A percentile compares a stretch with the other conserved stretches of the same genome.
phyloP scores from a whole-genome alignment of 2,888 invertebrate genomes.

The Congeria kusceri region DNA sequence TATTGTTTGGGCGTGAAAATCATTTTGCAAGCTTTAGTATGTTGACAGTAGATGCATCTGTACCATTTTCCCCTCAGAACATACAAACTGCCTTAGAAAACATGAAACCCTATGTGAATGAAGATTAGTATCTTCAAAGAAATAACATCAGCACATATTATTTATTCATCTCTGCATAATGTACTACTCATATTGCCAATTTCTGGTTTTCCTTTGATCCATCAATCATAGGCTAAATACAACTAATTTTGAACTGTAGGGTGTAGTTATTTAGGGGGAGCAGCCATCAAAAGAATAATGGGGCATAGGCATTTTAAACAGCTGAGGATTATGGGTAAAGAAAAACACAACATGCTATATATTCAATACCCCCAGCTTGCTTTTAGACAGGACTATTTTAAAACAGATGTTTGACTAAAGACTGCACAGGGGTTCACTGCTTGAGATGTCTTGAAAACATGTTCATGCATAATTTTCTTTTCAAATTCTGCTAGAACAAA shows the following conservation, averaged over 20 bases:
- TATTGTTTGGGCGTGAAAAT: not conserved
- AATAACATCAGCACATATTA: not conserved
- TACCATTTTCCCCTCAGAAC: too few species aligned
- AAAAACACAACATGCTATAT: too few species aligned
- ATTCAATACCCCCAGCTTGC: too few species aligned
- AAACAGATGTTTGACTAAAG: too few species aligned
- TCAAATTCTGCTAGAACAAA: too few species aligned
- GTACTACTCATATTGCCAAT: constrained; percentile 6
- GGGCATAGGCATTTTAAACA: too few species aligned
- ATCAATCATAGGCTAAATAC: constrained; percentile 20
- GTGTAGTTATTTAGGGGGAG: not conserved
- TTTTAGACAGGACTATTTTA: too few species aligned
- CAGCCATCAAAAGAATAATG: too few species aligned
- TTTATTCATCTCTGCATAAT: constrained; percentile 1
- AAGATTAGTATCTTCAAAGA: constrained; percentile 4
- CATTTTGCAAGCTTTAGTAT: not conserved
- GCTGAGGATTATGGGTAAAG: too few species aligned
- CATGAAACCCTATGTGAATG: not conserved
- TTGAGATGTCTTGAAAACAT: too few species aligned
- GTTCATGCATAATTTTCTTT: too few species aligned
- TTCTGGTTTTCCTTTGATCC: constrained; percentile 15
- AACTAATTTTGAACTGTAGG: not conserved
- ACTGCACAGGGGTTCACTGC: too few species aligned
- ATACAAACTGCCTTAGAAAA: not conserved
- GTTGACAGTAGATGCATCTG: not conserved